Conservation (phyloP, 2,888 invertebrate species). For the Thelaira solivaga region DNA sequence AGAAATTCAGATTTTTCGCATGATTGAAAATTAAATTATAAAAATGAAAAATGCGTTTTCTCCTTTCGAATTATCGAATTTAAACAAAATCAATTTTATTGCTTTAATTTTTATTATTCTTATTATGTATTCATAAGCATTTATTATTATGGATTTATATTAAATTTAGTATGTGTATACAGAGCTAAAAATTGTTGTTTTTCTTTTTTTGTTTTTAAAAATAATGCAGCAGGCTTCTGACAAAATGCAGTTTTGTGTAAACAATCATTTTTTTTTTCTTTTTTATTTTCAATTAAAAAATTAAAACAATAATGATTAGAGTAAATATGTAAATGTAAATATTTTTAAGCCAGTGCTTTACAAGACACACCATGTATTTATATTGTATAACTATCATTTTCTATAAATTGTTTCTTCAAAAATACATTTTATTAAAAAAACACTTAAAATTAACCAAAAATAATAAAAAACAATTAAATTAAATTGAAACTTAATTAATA, state of each 20-base stretch:
- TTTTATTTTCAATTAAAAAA: conserved; percentile 50
- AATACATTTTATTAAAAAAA: conserved; percentile 33
- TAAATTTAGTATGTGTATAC: conserved; percentile 59
- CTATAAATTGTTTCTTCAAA: conserved; percentile 18
- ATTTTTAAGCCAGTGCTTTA: conserved; percentile 59
- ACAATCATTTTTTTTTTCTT: conserved; percentile 60
- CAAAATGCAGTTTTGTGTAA: conserved; percentile 60
- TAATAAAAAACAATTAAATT: conserved; percentile 15
- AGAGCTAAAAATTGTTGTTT: conserved; percentile 56
- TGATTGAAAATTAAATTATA: conserved; percentile 25
- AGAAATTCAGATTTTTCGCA: conserved; percentile 22
- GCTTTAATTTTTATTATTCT: conserved; percentile 33
- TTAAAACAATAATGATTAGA: conserved; percentile 29
- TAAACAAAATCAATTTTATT: conserved; percentile 49
- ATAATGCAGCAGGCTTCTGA: conserved; percentile 64
- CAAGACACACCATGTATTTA: conserved; percentile 50
- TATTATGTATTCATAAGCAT: conserved; percentile 31
- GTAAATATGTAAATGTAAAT: conserved; percentile 31
- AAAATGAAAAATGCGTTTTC: not conserved
- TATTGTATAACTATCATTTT: not conserved
- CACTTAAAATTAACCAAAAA: conserved; percentile 15
- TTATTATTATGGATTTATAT: no score
- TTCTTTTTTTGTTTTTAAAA: conserved; percentile 64
- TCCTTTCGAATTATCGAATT: conserved; percentile 19
- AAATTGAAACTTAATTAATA: conserved; percentile 23